Percentiles rank a stretch among this genome's conserved stretches.
Evolutionary conservation across 2,113 vertebrate species (phyloP).

Genomic region (Pitta sordida): DNA sequence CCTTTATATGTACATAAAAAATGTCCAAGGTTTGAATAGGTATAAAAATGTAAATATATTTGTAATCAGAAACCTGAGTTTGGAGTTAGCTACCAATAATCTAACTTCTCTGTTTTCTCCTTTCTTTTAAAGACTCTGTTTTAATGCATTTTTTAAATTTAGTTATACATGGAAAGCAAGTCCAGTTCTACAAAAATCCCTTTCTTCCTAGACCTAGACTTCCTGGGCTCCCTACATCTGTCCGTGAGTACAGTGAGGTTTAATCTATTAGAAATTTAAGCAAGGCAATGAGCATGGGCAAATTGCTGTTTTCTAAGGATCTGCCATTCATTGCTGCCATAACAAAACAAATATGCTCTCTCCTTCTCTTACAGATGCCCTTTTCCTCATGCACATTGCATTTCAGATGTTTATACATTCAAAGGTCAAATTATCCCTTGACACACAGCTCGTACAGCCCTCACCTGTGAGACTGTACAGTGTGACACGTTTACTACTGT

Average conservation of each 20-base stretch:
- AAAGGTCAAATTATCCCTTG: neutral
- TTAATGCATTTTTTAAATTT: neutral
- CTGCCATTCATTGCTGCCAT: neutral
- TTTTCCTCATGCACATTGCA: neutral
- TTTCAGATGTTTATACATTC: neutral
- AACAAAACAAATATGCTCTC: neutral
- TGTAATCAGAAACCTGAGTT: neutral
- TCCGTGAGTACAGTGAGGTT: neutral
- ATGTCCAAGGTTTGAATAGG: neutral
- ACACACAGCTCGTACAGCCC: rapidly evolving
- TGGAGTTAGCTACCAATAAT: neutral
- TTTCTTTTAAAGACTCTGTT: neutral
- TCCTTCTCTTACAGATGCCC: neutral
- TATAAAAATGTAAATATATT: neutral
- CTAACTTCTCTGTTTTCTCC: neutral
- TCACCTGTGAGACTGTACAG: rapidly evolving
- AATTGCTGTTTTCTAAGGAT: neutral
- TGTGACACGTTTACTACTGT: neutral
- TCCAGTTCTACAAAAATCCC: neutral
- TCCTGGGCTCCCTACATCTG: neutral
- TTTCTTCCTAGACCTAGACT: neutral
- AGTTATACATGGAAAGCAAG: neutral
- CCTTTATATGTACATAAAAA: neutral
- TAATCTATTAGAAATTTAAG: neutral
- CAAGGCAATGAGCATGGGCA: neutral